A percentile compares a stretch with the other conserved stretches of the same genome.
These are phyloP conservation scores for Cheirogaleus major DNA, from an alignment of 2,797 vertebrate genomes.

Conservation along the genomic window DNA sequence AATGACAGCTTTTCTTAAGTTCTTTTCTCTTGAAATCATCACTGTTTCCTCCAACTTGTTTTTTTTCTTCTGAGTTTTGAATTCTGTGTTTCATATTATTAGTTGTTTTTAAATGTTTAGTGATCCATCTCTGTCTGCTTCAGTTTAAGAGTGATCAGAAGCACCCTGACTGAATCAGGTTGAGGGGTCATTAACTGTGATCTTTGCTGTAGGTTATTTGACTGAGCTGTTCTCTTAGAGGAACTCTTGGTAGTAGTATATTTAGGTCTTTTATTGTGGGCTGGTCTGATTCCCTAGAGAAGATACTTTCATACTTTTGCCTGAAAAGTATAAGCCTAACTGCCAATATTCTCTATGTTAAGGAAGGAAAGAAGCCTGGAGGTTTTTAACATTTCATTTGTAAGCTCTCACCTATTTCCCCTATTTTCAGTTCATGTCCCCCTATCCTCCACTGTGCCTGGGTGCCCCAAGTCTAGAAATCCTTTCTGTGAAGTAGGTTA, in stretches of 20 bases:
- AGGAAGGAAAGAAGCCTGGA: not conserved
- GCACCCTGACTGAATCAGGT: not conserved
- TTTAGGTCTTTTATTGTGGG: not conserved
- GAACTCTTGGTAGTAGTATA: not conserved
- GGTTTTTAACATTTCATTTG: not conserved
- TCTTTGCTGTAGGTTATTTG: not conserved
- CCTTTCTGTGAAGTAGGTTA: not conserved
- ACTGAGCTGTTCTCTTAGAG: not conserved
- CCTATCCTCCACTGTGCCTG: not conserved
- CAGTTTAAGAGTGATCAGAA: not conserved
- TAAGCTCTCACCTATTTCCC: not conserved
- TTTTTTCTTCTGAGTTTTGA: not conserved
- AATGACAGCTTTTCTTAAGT: not conserved
- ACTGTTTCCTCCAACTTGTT: not conserved
- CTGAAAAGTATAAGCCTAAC: not conserved
- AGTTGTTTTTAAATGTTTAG: not conserved
- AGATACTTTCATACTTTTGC: not conserved
- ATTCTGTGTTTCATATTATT: not conserved
- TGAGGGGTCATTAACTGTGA: not conserved
- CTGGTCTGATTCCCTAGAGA: not conserved
- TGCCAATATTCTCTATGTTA: not conserved
- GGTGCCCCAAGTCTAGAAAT: not conserved
- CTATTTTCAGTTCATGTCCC: not conserved
- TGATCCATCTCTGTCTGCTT: not conserved
- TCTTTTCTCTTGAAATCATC: not conserved